Evolutionary conservation across 92 coral and sea anemone species (phyloP), one percentile per base, ranked within the genome.

Genomic region (Palythoa heliodiscus): DNA sequence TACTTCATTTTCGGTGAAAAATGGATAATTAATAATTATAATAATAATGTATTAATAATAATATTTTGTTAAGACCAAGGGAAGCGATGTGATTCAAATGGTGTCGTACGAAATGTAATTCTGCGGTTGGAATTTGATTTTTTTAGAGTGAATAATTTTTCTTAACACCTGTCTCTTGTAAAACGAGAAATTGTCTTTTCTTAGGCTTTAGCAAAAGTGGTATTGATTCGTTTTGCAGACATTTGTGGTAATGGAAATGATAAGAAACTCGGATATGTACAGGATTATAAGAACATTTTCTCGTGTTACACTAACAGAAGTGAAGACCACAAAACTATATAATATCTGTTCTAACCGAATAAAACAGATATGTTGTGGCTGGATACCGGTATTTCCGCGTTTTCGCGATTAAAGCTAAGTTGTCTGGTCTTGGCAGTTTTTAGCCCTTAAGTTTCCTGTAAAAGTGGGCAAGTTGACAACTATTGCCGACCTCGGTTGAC

Each of bases 361-460:
- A 50, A n/a, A 16, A 12, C 55, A 9, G 22, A 12, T 11, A 37
- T 64, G 52, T 55, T 9, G 73, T 57, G 60, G 16, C 57, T 20
- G 9, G 24, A 47, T 19, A 23, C n/a, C 50, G 84, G 84, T 23
- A 66, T 80, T 83, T 83, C 78, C 79, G 78, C 70, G 71, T 71
- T 29, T 24, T 2, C 15, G 0, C 22, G 17, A 43, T 35, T 19
- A 60, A 25, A 29, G 6, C 55, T 3, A n/a, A 20, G 24, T 67
- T 25, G 12, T 24, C 6, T 67, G 39, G 55, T 50, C 58, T 73
- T 84, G 39, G 11, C 73, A 11, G 43, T 24, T 35, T 29, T 25
- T 11, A 15, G 48, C 85, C 69, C 17, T 5, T 35, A 40, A 4
- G 29, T 50, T 77, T 55, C 67, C 82, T 55, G 43, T 71, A 73